Evolutionary conservation across 2,113 vertebrate species (phyloP), one percentile per base, ranked within the genome.

Genomic region (Spea bombifrons): DNA sequence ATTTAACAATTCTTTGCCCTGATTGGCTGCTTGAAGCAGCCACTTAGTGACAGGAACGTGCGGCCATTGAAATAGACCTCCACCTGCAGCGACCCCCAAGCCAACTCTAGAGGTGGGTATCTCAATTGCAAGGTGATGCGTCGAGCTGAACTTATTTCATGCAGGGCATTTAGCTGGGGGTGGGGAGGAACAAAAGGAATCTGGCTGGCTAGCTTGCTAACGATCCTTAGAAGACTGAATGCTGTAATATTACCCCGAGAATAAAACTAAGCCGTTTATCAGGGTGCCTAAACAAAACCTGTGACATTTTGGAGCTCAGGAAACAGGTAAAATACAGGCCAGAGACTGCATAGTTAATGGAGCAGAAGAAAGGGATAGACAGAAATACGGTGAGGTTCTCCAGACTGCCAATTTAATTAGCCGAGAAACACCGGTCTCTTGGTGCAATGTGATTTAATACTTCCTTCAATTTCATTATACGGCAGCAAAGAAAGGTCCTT

Each of bases 391-490:
- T 43, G 49, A 71, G n/a, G 5, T 71, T 53, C 16, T 55, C 16
- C 69, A 71, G 50, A 71, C 17, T 50, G 7, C 69, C 16, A 12
- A 50, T 70, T 70, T 53, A 71, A 71, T 71, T 71, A 71, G 69
- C 17, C 53, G 8, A 3, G 9, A 71, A 17, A 44, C 43, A 50
- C 16, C 53, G 47, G 69, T 8, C 16, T 71, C 16, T 17, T 8
- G 10, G 49, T 13, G 49, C 17, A 53, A 71, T 17, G 1, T 71
- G 69, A 53, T 71, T 71, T 71, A 50, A 70, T 70, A 10, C 9
- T 70, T 45, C 67, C 47, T 70, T 70, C 67, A 50, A 5, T 17
- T 49, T 71, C 53, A 43, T 71, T 71, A 71, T 10, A 71, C 8
- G 12, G 16, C 9, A 71, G 69, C 8, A 71, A 71, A 13, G 16